phyloP scores from a whole-genome alignment of 2,888 invertebrate species.

The Diaprepes abbreviatus region DNA sequence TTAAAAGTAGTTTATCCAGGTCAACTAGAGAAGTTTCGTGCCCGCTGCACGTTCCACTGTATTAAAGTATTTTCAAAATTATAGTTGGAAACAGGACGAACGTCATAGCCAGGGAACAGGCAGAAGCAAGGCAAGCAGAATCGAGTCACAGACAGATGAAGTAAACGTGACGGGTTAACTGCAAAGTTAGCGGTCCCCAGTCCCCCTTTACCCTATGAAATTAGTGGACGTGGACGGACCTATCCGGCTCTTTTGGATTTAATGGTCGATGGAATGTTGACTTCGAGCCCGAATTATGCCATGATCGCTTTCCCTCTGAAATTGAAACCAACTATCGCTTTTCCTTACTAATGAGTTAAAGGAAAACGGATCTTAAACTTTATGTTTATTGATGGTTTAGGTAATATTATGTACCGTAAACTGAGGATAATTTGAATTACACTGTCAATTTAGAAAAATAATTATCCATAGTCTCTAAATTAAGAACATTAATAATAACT shows the following conservation, averaged over 20 bases:
- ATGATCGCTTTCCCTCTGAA: conserved; percentile 51
- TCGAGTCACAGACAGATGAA: conserved; percentile 57
- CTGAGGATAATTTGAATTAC: no score
- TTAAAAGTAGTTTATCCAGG: conserved; percentile 50
- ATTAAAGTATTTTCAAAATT: conserved; percentile 53
- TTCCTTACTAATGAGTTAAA: conserved; percentile 37
- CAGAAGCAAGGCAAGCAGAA: conserved; percentile 50
- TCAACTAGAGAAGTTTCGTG: conserved; percentile 45
- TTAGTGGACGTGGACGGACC: conserved; percentile 53
- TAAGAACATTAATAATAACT: no score
- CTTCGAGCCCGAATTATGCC: conserved; percentile 54
- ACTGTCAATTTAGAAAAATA: no score
- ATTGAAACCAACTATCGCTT: conserved; percentile 50
- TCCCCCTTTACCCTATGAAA: conserved; percentile 53
- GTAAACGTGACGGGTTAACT: conserved; percentile 55
- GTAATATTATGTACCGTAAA: no score
- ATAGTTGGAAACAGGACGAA: conserved; percentile 52
- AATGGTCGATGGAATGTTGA: conserved; percentile 54
- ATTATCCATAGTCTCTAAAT: no score
- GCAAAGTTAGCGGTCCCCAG: conserved; percentile 53
- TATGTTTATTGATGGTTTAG: conserved; percentile 26
- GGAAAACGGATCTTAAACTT: conserved; percentile 28
- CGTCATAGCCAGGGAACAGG: conserved; percentile 44
- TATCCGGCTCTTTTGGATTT: conserved; percentile 50
- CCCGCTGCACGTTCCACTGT: conserved; percentile 47